Base-by-base conservation (phyloP, 1,140 invertebrate genomes). In the Laodelphax striatellus region DNA sequence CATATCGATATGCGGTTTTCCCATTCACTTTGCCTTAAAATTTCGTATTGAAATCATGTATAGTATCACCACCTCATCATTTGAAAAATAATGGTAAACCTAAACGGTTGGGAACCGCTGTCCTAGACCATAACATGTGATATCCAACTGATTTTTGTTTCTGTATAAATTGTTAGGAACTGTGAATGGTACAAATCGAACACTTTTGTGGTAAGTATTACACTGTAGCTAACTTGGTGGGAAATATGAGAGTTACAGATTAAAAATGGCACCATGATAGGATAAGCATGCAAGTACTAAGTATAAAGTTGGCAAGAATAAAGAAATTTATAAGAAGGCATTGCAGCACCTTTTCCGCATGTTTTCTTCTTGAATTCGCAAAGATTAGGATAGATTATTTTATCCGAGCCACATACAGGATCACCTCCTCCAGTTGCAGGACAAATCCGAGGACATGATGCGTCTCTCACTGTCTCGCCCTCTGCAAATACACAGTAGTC, bases 321-420 rank as follows among this genome's bases (percentile, higher is more conserved):
- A 28, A 28, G 24, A 28, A 28, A 6, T 6, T 4, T 4, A 28
- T 28, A 43, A 16, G 2, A 22, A 19, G 21, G 42, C 28, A 22
- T 58, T 44, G 44, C 6, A 19, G 76, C 77, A 85, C 87, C 88
- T 82, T 88, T 88, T 66, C 90, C 87, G 70, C 92, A 95, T 61
- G 90, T 93, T 73, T 92, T 89, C 75, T 91, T 90, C 72, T 85
- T 83, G 86, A 96, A 86, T 75, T 94, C 89, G 70, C 94, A 97
- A 28, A 88, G 81, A 61, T 88, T 94, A 17, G 86, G 83, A 74
- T 95, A 95, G 64, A 93, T 93, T 66, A 86, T 76, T 16, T 85
- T 87, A 68, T 96, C 92, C 55, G 83, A 85, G 56, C 88, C 91
- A 72, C 92, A 95, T 13, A 95, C 90, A 3, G 89, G 90, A 54